These are phyloP conservation scores for Dryococelus australis DNA, from an alignment of 2,888 invertebrate species.

Conservation along the genomic window DNA sequence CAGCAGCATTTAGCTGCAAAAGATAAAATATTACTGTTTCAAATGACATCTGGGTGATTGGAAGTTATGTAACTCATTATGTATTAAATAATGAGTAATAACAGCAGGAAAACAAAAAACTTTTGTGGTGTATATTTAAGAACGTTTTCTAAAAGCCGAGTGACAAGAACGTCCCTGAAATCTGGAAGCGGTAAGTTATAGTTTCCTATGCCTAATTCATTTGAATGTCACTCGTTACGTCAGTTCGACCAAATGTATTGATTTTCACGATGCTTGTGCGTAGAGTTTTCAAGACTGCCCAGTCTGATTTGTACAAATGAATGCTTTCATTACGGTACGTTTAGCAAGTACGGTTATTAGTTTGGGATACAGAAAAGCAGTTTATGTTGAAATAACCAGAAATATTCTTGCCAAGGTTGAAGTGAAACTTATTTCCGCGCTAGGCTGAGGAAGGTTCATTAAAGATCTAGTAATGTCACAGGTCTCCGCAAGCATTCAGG, in stretches of 20 bases:
- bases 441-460: not conserved
- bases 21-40: not conserved
- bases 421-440: not conserved
- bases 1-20: no score
- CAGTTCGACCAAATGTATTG: not conserved
- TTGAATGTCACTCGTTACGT: not conserved
- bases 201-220: not conserved
- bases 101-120: constrained; percentile 23
- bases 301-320: not conserved
- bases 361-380: no score
- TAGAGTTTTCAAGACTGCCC: not conserved
- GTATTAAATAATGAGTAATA: constrained; percentile 33
- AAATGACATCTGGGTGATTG: not conserved
- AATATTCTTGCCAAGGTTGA: no score
- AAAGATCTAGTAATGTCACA: not conserved
- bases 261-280: not conserved
- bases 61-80: not conserved
- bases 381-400: no score
- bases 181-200: constrained; percentile 39
- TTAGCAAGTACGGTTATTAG: no score
- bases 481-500: not conserved
- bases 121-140: constrained; percentile 35
- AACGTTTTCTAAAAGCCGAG: constrained; percentile 34
- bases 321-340: not conserved
- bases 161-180: constrained; percentile 34